Conservation (phyloP, 2,113 vertebrate species). For the Pterocles burchelli region DNA sequence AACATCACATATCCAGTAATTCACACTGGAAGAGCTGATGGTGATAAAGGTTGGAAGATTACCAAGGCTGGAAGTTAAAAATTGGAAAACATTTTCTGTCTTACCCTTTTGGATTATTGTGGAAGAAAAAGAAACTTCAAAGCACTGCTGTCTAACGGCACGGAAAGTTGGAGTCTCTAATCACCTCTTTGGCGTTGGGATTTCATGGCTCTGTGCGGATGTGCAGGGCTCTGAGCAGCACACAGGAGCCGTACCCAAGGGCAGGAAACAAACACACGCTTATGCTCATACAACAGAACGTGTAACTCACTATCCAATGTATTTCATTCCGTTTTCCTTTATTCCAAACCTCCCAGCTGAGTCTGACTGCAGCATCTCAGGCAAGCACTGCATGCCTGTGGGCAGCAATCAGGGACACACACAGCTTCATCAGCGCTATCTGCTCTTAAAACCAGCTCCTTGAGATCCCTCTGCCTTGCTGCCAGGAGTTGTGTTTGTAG, state of each 20-base stretch:
- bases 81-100: background rate
- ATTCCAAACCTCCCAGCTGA: background rate
- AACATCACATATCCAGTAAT: background rate
- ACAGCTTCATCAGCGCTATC: background rate
- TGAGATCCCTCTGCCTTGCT: background rate
- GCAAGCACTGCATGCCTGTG: background rate
- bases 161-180: background rate
- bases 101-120: background rate
- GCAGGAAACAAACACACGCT: background rate
- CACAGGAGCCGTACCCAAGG: rapidly evolving
- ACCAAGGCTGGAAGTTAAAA: background rate
- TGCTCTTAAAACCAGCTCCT: background rate
- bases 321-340: background rate
- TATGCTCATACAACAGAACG: background rate
- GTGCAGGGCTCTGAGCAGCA: background rate
- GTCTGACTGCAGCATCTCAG: background rate
- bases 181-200: background rate
- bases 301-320: background rate
- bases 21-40: background rate
- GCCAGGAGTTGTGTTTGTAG: background rate
- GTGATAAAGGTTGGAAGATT: background rate
- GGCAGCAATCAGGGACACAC: background rate
- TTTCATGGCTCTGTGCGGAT: background rate
- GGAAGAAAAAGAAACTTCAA: background rate
- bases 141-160: background rate